Percentiles rank a stretch among this genome's conserved stretches.
Evolutionary conservation across 2,888 invertebrate genomes (phyloP).

Genomic region (Acronicta psi): DNA sequence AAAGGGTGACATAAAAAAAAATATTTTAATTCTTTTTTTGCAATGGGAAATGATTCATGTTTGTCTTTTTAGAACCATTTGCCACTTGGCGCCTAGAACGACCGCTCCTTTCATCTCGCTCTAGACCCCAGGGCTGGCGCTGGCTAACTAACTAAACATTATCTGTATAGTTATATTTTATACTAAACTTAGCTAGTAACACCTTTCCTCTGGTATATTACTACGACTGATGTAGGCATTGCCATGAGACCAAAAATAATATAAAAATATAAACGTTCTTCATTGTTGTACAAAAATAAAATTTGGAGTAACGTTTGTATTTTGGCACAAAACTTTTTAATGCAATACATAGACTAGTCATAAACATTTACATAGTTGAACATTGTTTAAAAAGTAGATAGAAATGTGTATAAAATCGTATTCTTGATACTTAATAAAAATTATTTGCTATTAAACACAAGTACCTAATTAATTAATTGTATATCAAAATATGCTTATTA

Average conservation of each 20-base stretch:
- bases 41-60: too few species aligned
- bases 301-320: constrained; percentile 4
- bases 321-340: too few species aligned
- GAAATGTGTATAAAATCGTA: too few species aligned
- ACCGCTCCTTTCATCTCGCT: too few species aligned
- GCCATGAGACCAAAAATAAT: constrained; percentile 20
- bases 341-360: constrained; percentile 54
- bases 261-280: constrained; percentile 17
- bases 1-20: too few species aligned
- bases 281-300: constrained; percentile 9
- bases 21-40: too few species aligned
- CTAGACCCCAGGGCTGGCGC: too few species aligned
- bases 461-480: constrained; percentile 1
- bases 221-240: constrained; percentile 1
- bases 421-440: neutral
- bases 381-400: constrained; percentile 38
- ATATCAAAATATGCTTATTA: constrained; percentile 27
- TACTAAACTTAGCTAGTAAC: neutral
- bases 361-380: constrained; percentile 32
- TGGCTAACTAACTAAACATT: neutral
- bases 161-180: neutral
- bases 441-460: constrained; percentile 12
- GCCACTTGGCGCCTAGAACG: too few species aligned
- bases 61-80: too few species aligned
- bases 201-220: neutral